These are phyloP conservation scores for Corythornis vintsioides DNA, from an alignment of 2,113 vertebrate species.

Conservation along the genomic window DNA sequence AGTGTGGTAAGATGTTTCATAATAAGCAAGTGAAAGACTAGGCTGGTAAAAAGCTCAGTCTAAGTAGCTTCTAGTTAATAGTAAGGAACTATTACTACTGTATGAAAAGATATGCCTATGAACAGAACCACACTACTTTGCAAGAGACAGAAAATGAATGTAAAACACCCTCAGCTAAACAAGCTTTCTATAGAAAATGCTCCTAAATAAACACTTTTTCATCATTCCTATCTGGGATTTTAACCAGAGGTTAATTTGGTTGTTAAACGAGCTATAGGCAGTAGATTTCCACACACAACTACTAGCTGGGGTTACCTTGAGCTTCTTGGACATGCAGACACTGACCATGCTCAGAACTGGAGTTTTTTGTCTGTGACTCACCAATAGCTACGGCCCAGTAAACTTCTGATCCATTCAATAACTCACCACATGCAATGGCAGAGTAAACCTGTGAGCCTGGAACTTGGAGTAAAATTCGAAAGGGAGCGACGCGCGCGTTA, in stretches of 20 bases:
- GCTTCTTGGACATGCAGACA: slow-evolving; percentile 73
- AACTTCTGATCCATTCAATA: slow-evolving; percentile 83
- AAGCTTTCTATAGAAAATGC: background rate
- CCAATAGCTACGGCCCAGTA: slow-evolving; percentile 94
- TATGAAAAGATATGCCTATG: background rate
- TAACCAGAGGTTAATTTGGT: slow-evolving; percentile 18
- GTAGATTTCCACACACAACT: background rate
- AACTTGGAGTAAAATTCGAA: slow-evolving; percentile 94
- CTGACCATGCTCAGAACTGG: slow-evolving; percentile 70
- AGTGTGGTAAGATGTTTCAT: background rate
- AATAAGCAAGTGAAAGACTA: background rate
- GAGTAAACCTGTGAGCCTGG: slow-evolving; percentile 93
- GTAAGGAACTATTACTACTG: background rate
- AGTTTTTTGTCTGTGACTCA: slow-evolving; percentile 75
- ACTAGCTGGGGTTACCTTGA: slow-evolving; percentile 69
- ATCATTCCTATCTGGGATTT: background rate
- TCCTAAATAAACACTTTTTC: background rate
- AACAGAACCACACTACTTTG: background rate
- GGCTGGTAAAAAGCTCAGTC: background rate
- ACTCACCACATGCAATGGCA: slow-evolving; percentile 95
- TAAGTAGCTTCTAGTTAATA: background rate
- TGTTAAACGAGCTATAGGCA: slow-evolving; percentile 9
- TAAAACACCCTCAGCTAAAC: background rate
- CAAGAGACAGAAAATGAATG: background rate
- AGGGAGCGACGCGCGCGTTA: slow-evolving; percentile 89